Evolutionary conservation across 2,797 vertebrate species (phyloP).

Genomic region (Argya squamiceps): DNA sequence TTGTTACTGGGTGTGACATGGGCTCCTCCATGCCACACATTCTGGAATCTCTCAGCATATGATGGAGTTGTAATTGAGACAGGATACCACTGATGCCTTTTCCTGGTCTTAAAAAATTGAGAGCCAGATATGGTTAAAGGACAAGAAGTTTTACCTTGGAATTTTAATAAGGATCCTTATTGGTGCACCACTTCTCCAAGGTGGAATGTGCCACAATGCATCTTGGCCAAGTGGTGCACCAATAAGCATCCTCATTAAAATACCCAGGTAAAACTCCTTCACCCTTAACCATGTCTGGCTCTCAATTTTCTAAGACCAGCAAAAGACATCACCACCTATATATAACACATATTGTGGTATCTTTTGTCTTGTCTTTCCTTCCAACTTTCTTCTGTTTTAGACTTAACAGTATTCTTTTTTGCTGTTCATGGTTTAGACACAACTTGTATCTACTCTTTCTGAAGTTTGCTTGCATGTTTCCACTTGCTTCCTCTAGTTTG

Average conservation of each 20-base stretch:
- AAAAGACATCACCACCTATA: neutral
- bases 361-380: neutral
- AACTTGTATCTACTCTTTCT: neutral
- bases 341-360: neutral
- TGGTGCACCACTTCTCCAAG: neutral
- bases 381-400: neutral
- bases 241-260: neutral
- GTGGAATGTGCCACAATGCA: no score
- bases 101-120: neutral
- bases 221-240: neutral
- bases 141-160: neutral
- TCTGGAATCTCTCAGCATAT: neutral
- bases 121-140: neutral
- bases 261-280: neutral
- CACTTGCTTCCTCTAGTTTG: neutral
- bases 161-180: neutral
- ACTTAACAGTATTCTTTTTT: neutral
- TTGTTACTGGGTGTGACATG: neutral
- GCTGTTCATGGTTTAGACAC: neutral
- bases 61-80: neutral
- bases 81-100: neutral
- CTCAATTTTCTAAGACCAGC: neutral
- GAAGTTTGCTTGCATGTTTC: neutral
- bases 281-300: neutral
- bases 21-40: neutral